Conservation (phyloP, 1,140 invertebrate genomes). For the Aphelinus atriplicis region DNA sequence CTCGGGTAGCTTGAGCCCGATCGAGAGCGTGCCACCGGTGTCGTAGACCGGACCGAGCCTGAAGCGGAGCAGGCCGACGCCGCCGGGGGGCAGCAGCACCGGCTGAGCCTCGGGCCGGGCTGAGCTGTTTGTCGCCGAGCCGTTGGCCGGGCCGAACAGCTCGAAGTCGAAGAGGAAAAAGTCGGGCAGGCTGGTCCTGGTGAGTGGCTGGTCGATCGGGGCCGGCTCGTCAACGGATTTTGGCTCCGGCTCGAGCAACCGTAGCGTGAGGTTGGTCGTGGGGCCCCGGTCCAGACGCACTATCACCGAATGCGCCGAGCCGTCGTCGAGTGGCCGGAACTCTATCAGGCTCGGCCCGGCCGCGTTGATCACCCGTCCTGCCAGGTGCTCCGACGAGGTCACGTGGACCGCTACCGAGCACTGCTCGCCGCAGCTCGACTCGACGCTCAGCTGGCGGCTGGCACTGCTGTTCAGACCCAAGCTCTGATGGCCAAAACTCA, state of each 20-base stretch:
- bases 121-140: conserved; percentile 59
- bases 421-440: conserved; percentile 53
- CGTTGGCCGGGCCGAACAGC: conserved; percentile 61
- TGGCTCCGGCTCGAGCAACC: conserved; percentile 33
- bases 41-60: conserved; percentile 74
- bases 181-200: conserved; percentile 73
- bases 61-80: conserved; percentile 72
- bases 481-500: conserved; percentile 37
- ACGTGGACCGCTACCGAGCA: conserved; percentile 54
- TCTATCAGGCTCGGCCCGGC: conserved; percentile 28
- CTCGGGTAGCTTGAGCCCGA: conserved; percentile 72
- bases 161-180: conserved; percentile 80
- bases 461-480: conserved; percentile 46
- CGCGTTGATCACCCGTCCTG: conserved; percentile 43
- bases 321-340: conserved; percentile 67
- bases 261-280: conserved; percentile 47
- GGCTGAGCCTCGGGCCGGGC: conserved; percentile 63
- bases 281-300: conserved; percentile 52
- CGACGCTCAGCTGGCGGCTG: conserved; percentile 41
- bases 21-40: conserved; percentile 75
- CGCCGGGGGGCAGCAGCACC: conserved; percentile 72
- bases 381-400: conserved; percentile 45
- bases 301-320: conserved; percentile 69
- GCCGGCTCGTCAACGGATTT: background rate
- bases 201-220: conserved; percentile 59